Base-by-base conservation (phyloP, 2,888 invertebrate genomes). In the Tipula unca region DNA sequence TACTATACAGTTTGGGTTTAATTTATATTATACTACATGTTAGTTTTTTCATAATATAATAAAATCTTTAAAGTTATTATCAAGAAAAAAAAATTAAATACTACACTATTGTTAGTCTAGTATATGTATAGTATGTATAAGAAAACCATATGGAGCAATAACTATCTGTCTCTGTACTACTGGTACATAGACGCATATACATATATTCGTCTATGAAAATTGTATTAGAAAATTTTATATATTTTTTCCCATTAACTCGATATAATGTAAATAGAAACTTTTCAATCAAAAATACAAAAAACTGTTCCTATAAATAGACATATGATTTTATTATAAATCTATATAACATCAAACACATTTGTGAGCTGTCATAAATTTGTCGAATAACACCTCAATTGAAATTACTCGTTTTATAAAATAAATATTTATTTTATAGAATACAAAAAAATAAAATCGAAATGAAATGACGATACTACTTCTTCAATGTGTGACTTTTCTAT, bases 361-460 rank as follows among this genome's bases (percentile, higher is more conserved):
- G 20, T 69, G 10, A 25, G 25, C 69, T 69, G 69, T 69, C 69
- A 69, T 69, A 69, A 69, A 69, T 69, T 69, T 69, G 69, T 69
- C 69, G 69, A 69, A 69, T 69, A 69, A 69, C 69, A 69, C 69
- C 69, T 69, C 69, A 69, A 69, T 69, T 69, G 69, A 69, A 69
- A 69, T 69, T 69, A 69, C 69, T 69, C 25, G 69, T 69, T 69
- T 69, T 25, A 69, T 69, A 69, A 69, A 20, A 69, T 69, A 69
- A 69, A 69, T 69, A 69, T 69, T 69, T 69, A 69, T 25, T 25
- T 69, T 69, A 69, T 69, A 8, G 13, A 69, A 10, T 10, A 69
- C 13, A 69, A 69, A 69, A 69, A 69, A 48, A 48, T 17, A 69
- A 69, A 25, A 69, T 25, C 1, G 10, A 69, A 69, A 25, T 3